Base-by-base conservation (phyloP, 1,140 invertebrate species). In the Listronotus bonariensis region DNA sequence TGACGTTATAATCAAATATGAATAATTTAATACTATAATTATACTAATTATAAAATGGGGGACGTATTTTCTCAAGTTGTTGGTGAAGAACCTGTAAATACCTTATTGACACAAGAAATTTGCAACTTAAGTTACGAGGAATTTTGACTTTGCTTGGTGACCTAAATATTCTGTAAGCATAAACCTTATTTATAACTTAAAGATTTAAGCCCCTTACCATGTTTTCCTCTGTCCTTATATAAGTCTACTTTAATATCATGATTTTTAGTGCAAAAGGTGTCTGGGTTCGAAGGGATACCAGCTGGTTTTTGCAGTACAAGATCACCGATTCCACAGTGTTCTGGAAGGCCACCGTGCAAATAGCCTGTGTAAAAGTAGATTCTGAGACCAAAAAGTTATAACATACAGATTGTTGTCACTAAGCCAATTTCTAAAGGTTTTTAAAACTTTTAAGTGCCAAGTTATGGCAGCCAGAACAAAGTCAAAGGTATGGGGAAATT, bases 291-390 rank as follows among this genome's bases (percentile, higher is more conserved):
- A 83, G 74, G 86, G 85, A 5, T 87, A 86, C 68, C 83, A 85
- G 61, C 72, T 89, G n/a, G 72, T 87, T 17, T 89, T 89, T 80
- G 81, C 81, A 49, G 81, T 89, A 0, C 86, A 87, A 72, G 81
- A 82, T 85, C 5, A 84, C 85, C 14, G 88, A 89, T 77, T 77
- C 81, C 8, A 83, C 83, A 12, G 70, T 89, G 3, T 79, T 89
- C 18, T 90, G 89, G 89, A 89, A 88, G 75, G 85, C 82, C 3
- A 88, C 85, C 3, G 83, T 89, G 1, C 81, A 83, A 71, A 86
- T 90, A 66, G 84, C 83, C 53, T 89, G 87, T 77, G 79, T 86
- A 12, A 88, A 88, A 81, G 80, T 84, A 18, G 80, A 86, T 73
- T 78, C 81, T 6, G 57, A 71, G 15, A 78, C 11, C 77, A 80